Evolutionary conservation across 2,888 invertebrate species (phyloP), one percentile per base, ranked within the genome.

Genomic region (Cylindroiulus punctatus): DNA sequence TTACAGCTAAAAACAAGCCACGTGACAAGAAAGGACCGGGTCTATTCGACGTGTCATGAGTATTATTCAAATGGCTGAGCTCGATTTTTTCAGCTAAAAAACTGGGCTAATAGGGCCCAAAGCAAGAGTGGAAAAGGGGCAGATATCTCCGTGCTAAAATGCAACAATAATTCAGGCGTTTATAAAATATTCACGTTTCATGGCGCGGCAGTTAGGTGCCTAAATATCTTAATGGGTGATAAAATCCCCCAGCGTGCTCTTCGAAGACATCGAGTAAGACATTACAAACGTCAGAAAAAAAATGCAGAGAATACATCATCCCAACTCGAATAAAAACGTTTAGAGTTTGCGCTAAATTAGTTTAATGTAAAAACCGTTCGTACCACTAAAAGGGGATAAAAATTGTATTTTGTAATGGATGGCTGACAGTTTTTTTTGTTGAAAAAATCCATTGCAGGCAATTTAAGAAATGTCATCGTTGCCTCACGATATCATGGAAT

Each of bases 181-280:
- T 65, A 65, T 65, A 65, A 65, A 65, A 30, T 65, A 65, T 65
- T 65, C 65, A 65, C 65, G 65, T 65, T 65, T 65, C 26, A 12
- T 65, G 26, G 57, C 57, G 57, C 57, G 26, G 65, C 65, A 65
- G 26, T 57, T 57, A 22, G 57, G 57, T 57, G 22, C 22, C 22
- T 57, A 57, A 57, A 57, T 57, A 57, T 57, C 57, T 57, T 57
- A 57, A 57, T 57, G 57, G 19, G 4, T 5, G 22, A 57, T 57
- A n/a, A 57, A 57, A 65, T 65, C 65, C 65, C 26, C 65, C 12
- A 65, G 65, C 65, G 10, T 65, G 65, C 26, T 65, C 14, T n/a
- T 30, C 12, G 26, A 65, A 65, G 26, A 26, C 26, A 26, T 65
- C 65, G 65, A 65, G 26, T 65, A 26, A 65, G 65, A 65, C 65